Base-by-base conservation (phyloP, 2,113 vertebrate genomes). In the Daubentonia madagascariensis region DNA sequence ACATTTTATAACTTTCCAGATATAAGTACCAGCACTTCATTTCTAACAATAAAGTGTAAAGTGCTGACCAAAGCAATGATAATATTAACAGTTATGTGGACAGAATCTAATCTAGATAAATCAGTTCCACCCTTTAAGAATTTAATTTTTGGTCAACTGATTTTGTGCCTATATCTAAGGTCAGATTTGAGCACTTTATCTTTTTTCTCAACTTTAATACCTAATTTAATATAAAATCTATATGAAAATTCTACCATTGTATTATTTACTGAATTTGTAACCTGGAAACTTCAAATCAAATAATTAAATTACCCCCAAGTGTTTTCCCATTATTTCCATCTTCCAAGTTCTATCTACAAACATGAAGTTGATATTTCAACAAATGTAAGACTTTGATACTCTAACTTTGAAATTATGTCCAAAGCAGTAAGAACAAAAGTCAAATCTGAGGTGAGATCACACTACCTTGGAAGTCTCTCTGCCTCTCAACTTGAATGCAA, bases 201-300 rank as follows among this genome's bases (percentile, higher is more conserved):
- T 79, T 86, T 95, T 84, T 86, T 72, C 43, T 91, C 70, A 43
- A 91, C 25, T 94, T 94, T 73, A 89, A 61, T 65, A 76, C 22
- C 14, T 88, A 94, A 37, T 35, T 32, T 52, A 81, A 61, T 48
- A 57, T 79, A 30, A 97, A 83, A 68, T 57, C 63, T 7, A 84
- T 67, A 73, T 73, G 9, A 61, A 72, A 85, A 85, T 92, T 45
- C 48, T 40, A 11, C 45, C 18, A 93, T 35, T 67, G 32, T 40
- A 94, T 16, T 91, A 1, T 48, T 95, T 94, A 85, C 18, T 94
- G 32, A 72, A 80, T 80, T 97, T 72, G 43, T 95, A 81, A 68
- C 16, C 8, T 75, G 20, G 65, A 91, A 92, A 93, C 22, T 52
- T 67, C 86, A 91, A 89, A 61, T 70, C 18, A n/a, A 96, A 83